phyloP scores from a whole-genome alignment of 2,113 vertebrate genomes.

The Myotis yumanensis region DNA sequence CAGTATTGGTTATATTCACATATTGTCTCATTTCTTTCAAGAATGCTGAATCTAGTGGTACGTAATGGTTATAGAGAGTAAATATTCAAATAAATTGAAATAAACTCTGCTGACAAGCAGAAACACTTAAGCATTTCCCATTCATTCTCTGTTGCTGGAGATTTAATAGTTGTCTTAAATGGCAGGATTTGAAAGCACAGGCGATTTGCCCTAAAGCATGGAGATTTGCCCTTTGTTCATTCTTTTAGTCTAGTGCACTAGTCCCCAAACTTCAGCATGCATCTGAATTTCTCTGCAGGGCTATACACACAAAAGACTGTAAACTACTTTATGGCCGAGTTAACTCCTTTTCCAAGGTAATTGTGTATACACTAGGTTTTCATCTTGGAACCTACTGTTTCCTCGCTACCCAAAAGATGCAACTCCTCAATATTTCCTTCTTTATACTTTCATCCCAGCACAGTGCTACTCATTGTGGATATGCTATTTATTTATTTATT shows the following conservation, averaged over 20 bases:
- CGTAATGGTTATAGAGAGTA: not conserved
- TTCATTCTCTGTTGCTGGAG: not conserved
- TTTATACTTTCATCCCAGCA: not conserved
- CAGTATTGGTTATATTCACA: not conserved
- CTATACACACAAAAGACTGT: not conserved
- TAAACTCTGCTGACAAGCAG: conserved; percentile 7
- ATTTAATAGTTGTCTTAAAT: conserved; percentile 8
- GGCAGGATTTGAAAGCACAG: not conserved
- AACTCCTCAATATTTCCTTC: not conserved
- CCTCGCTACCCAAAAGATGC: not conserved
- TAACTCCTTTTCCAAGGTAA: not conserved
- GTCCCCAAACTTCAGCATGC: not conserved
- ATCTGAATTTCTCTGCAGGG: not conserved
- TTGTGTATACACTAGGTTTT: conserved; percentile 34
- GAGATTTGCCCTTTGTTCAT: conserved; percentile 21
- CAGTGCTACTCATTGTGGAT: not conserved
- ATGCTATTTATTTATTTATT: too few relatives aligned
- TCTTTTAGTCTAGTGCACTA: not conserved
- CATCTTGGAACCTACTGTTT: not conserved
- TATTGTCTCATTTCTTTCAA: not conserved
- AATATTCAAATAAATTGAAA: not conserved
- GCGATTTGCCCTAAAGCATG: not conserved
- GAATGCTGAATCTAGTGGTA: conserved; percentile 3
- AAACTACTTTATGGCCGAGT: not conserved
- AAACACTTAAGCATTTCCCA: conserved; percentile 35